phyloP scores from a whole-genome alignment of 2,113 vertebrate genomes.

The Esox niger region DNA sequence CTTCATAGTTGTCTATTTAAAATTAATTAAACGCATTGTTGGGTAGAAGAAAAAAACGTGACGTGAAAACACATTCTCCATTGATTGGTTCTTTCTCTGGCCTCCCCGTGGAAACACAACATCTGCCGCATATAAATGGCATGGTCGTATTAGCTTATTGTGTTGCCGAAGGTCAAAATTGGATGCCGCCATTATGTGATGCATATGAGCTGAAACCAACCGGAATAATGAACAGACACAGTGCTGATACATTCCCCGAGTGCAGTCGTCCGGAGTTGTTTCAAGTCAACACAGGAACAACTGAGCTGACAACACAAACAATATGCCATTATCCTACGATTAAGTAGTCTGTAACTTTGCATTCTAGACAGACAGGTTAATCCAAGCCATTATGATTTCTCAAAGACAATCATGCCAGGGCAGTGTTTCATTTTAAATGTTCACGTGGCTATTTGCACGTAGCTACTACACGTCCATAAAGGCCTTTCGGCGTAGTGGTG shows the following conservation, averaged over 20 bases:
- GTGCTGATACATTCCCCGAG: not conserved
- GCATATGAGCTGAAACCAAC: constrained; percentile 24
- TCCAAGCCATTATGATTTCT: too few relatives aligned
- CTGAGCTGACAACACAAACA: constrained; percentile 6
- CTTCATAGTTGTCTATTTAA: constrained; percentile 59
- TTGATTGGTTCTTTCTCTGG: constrained; percentile 57
- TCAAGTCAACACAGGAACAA: too few relatives aligned
- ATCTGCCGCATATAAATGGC: constrained; percentile 48
- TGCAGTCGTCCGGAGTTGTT: not conserved
- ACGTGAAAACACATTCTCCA: constrained; percentile 58
- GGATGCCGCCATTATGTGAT: constrained; percentile 38
- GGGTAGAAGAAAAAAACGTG: constrained; percentile 50
- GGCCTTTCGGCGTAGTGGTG: too few relatives aligned
- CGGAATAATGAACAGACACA: constrained; percentile 35
- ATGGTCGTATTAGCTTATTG: constrained; percentile 46
- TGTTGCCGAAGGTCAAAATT: constrained; percentile 57
- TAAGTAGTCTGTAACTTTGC: not conserved
- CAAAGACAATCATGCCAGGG: too few relatives aligned
- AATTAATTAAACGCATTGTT: constrained; percentile 66
- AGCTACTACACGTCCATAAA: too few relatives aligned
- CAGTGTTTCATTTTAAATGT: too few relatives aligned
- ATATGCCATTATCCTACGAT: constrained; percentile 1
- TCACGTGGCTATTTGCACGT: too few relatives aligned
- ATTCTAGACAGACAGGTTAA: too few relatives aligned
- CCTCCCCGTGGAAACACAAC: constrained; percentile 55